phyloP scores from a whole-genome alignment of 1,140 invertebrate genomes.

The Littorina saxatilis region DNA sequence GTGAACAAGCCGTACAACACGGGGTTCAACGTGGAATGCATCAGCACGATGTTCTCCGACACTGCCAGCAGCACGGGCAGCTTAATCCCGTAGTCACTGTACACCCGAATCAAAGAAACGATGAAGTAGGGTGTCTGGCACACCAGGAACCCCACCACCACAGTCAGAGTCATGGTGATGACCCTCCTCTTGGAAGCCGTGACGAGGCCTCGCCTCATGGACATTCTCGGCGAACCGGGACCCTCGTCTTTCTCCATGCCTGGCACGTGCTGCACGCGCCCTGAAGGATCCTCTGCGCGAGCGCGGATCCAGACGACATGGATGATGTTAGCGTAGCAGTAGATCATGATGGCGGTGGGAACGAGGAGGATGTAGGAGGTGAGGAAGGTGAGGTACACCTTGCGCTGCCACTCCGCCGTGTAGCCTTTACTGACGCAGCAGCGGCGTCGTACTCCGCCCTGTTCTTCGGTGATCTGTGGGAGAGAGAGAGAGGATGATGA shows the following conservation, averaged over 20 bases:
- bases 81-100: constrained; percentile 74
- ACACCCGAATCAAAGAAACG: constrained; percentile 72
- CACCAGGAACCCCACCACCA: constrained; percentile 75
- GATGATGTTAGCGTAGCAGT: constrained; percentile 76
- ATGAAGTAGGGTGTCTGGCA: constrained; percentile 77
- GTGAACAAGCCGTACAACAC: constrained; percentile 77
- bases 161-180: constrained; percentile 76
- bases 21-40: constrained; percentile 77
- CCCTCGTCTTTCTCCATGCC: not conserved
- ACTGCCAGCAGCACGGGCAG: constrained; percentile 67
- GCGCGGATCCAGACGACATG: constrained; percentile 73
- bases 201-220: constrained; percentile 60
- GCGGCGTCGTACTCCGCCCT: constrained; percentile 48
- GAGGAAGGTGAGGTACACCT: constrained; percentile 76
- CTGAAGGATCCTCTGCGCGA: not conserved
- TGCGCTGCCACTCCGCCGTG: constrained; percentile 76
- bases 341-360: constrained; percentile 74
- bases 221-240: constrained; percentile 51
- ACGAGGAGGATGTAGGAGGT: constrained; percentile 75
- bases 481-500: not conserved
- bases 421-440: constrained; percentile 75
- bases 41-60: constrained; percentile 74
- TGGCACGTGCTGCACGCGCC: not conserved
- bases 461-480: constrained; percentile 15
- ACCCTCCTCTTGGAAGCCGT: constrained; percentile 67